phyloP scores from a whole-genome alignment of 2,888 invertebrate genomes.

The Carabus problematicus region DNA sequence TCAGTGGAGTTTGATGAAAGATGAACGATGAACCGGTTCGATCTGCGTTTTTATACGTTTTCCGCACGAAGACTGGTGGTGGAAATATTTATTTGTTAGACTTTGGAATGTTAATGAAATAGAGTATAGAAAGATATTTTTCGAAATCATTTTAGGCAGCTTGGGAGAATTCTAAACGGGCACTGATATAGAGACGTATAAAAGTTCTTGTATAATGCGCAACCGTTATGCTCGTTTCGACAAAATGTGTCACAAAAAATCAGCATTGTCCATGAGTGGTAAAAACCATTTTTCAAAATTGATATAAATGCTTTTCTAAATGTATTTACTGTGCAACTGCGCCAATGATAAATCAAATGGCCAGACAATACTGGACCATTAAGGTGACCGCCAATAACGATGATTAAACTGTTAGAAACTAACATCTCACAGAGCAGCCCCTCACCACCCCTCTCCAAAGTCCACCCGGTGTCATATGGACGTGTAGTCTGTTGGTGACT shows the following conservation, averaged over 20 bases:
- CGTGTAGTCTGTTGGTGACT: too few relatives aligned
- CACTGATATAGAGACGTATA: too few relatives aligned
- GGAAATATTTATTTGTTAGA: constrained; percentile 25
- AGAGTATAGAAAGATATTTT: too few relatives aligned
- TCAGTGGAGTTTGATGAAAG: constrained; percentile 42
- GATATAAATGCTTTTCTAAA: constrained; percentile 41
- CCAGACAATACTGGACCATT: constrained; percentile 42
- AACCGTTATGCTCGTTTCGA: not conserved
- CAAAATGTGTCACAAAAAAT: constrained; percentile 35
- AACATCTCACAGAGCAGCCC: not conserved
- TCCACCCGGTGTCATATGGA: not conserved
- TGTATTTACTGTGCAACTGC: constrained; percentile 35
- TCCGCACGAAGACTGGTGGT: not conserved
- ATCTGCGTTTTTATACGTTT: constrained; percentile 29
- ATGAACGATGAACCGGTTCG: constrained; percentile 38
- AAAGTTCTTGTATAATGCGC: too few relatives aligned
- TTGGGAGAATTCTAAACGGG: too few relatives aligned
- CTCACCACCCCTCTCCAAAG: too few relatives aligned
- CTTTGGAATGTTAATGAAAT: not conserved
- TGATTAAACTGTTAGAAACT: constrained; percentile 55
- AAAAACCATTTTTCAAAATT: constrained; percentile 43
- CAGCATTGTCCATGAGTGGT: constrained; percentile 28
- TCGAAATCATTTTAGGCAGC: too few relatives aligned
- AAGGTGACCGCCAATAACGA: constrained; percentile 55
- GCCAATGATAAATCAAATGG: constrained; percentile 43